A percentile compares a stretch with the other conserved stretches of the same genome.
Conservation (phyloP, 2,113 vertebrate genomes). For the Cyanoliseus patagonus region DNA sequence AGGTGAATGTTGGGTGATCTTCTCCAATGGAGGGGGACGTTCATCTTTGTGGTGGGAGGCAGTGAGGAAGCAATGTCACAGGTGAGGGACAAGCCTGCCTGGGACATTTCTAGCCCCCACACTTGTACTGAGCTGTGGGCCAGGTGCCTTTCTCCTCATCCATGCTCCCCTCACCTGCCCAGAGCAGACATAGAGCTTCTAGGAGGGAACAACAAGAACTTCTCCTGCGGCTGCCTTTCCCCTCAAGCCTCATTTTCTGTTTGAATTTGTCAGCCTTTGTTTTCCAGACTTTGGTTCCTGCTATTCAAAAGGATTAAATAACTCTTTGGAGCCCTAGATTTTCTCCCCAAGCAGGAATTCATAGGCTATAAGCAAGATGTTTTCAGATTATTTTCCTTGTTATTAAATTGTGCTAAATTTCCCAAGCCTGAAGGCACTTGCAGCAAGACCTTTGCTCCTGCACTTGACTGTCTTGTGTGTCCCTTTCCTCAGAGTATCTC, state of each 20-base stretch:
- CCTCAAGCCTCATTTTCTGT: not conserved
- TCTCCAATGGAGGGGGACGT: not conserved
- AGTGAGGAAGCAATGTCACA: not conserved
- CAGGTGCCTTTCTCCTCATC: not conserved
- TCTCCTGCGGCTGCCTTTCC: not conserved
- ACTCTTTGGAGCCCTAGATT: not conserved
- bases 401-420: not conserved
- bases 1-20: not conserved
- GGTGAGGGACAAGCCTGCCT: not conserved
- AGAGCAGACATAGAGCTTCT: not conserved
- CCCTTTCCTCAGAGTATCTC: not conserved
- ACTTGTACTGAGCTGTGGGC: not conserved
- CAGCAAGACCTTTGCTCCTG: not conserved
- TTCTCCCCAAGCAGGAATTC: not conserved
- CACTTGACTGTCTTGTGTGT: not conserved
- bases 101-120: not conserved
- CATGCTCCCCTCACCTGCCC: not conserved
- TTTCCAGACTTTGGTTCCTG: not conserved
- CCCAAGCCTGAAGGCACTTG: not conserved
- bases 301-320: slow-evolving; percentile 2
- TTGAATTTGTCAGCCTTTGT: not conserved
- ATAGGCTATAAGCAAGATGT: not conserved
- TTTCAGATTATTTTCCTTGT: slow-evolving; percentile 8
- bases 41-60: accelerated
- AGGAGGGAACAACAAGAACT: not conserved